A percentile compares a stretch with the other conserved stretches of the same genome.
Conservation (phyloP, 2,797 vertebrate genomes). For the Strix occidentalis region DNA sequence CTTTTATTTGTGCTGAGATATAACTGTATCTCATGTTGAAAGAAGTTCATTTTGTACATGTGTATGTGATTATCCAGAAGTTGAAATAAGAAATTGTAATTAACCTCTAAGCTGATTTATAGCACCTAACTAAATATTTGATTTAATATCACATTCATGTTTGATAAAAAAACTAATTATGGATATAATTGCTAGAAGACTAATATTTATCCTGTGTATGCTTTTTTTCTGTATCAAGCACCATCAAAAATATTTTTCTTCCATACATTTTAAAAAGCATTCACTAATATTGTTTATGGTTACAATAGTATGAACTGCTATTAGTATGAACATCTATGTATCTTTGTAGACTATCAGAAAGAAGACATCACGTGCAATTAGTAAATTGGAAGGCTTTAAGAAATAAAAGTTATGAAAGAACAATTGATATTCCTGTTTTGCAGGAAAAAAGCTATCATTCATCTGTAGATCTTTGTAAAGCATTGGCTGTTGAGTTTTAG, state of each 20-base stretch:
- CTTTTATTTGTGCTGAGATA: neutral
- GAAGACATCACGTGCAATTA: neutral
- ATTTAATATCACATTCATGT: neutral
- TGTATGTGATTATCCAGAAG: neutral
- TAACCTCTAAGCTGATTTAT: neutral
- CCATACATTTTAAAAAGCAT: neutral
- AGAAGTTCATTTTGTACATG: neutral
- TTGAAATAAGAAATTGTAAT: neutral
- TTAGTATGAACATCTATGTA: neutral
- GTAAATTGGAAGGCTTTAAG: neutral
- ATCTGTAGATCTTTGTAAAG: neutral
- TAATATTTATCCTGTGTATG: neutral
- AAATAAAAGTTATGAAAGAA: neutral
- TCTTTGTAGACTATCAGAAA: neutral
- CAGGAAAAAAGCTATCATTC: neutral
- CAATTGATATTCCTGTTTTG: neutral
- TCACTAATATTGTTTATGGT: neutral
- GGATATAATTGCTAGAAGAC: neutral
- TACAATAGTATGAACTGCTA: rapidly evolving
- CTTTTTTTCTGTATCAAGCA: neutral
- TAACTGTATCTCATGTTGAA: neutral
- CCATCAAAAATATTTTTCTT: neutral
- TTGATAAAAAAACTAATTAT: neutral
- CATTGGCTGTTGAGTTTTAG: neutral
- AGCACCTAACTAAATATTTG: neutral